A percentile compares a stretch with the other conserved stretches of the same genome.
Evolutionary conservation across 2,113 vertebrate genomes (phyloP).

Genomic region (Condylura cristata): DNA sequence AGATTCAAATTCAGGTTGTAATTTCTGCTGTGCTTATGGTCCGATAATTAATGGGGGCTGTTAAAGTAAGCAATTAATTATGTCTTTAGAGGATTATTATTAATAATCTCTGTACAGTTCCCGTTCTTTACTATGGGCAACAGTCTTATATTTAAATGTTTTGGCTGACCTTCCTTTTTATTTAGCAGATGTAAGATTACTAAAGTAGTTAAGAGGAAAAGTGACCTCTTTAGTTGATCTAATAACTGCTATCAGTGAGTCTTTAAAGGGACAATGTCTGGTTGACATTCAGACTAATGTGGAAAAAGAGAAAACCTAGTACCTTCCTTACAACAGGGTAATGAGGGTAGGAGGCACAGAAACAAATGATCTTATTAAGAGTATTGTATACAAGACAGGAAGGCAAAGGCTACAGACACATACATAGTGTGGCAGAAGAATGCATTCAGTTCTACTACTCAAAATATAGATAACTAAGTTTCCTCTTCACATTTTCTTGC

Average conservation of each 20-base stretch:
- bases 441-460: neutral
- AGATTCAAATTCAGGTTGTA: slow-evolving; percentile 51
- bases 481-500: neutral
- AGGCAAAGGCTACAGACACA: neutral
- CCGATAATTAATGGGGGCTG: slow-evolving; percentile 64
- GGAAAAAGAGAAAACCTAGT: neutral
- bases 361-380: neutral
- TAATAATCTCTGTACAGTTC: slow-evolving; percentile 77
- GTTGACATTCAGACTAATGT: slow-evolving; percentile 20
- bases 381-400: neutral
- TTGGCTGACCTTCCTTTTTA: slow-evolving; percentile 81
- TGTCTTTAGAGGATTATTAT: slow-evolving; percentile 73
- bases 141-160: slow-evolving; percentile 78
- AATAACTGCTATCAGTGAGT: slow-evolving; percentile 73
- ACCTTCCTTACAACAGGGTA: neutral
- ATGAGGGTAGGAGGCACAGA: neutral
- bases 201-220: slow-evolving; percentile 82
- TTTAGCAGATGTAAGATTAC: slow-evolving; percentile 82
- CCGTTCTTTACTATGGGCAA: slow-evolving; percentile 61
- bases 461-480: neutral
- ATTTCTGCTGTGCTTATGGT: slow-evolving; percentile 44
- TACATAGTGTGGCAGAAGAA: neutral
- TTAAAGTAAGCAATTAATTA: slow-evolving; percentile 75
- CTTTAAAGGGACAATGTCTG: slow-evolving; percentile 65
- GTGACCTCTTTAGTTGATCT: slow-evolving; percentile 60